A percentile compares a stretch with the other conserved stretches of the same genome.
These are phyloP conservation scores for Callimorpha dominula DNA, from an alignment of 2,888 invertebrate species.

Conservation along the genomic window DNA sequence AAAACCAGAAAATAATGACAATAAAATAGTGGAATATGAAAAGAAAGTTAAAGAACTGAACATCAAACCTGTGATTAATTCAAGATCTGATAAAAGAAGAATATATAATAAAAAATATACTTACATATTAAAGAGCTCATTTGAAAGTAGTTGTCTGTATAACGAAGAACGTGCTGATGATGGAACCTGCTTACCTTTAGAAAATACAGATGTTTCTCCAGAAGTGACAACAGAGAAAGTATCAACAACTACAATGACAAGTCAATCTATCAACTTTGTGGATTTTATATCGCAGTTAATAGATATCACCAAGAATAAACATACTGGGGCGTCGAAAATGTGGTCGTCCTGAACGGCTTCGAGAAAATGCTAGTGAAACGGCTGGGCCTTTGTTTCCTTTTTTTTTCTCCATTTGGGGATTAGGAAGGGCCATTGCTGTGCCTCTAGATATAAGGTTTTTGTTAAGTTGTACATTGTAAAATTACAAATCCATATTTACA, in stretches of 20 bases:
- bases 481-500: too few relatives aligned
- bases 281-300: not conserved
- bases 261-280: not conserved
- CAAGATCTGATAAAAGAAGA: not conserved
- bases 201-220: conserved; percentile 12
- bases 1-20: not conserved
- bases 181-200: conserved; percentile 29
- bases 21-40: not conserved
- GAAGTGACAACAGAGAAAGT: conserved; percentile 17
- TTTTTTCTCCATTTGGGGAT: too few relatives aligned
- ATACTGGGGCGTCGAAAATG: too few relatives aligned
- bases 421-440: too few relatives aligned
- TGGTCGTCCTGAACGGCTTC: too few relatives aligned
- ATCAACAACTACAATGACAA: not conserved
- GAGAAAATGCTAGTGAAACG: too few relatives aligned
- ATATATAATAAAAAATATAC: not conserved
- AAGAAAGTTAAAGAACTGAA: not conserved
- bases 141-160: conserved; percentile 15
- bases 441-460: too few relatives aligned
- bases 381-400: too few relatives aligned
- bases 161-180: conserved; percentile 24
- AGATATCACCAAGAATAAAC: not conserved
- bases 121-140: not conserved
- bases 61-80: not conserved
- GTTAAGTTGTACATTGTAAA: too few relatives aligned